Evolutionary conservation across 2,113 vertebrate genomes (phyloP).

Genomic region (Mesocricetus auratus): DNA sequence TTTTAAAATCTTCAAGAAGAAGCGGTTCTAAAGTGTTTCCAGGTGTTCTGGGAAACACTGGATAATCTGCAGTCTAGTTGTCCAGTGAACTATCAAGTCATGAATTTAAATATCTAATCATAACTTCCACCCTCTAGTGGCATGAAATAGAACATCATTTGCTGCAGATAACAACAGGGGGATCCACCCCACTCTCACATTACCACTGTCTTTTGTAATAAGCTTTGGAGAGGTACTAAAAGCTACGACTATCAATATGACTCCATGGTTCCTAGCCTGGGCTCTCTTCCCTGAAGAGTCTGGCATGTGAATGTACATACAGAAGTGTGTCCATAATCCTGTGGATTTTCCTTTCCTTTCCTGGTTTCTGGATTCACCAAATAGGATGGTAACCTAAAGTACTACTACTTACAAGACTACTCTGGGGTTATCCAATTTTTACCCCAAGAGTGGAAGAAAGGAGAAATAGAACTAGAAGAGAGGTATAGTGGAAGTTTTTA

Average conservation of each 20-base stretch:
- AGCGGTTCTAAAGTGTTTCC: conserved; percentile 22
- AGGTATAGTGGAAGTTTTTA: neutral
- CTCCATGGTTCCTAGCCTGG: neutral
- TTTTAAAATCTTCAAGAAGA: conserved; percentile 37
- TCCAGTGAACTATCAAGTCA: conserved; percentile 10
- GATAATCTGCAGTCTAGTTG: neutral
- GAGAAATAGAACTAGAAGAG: conserved; percentile 12
- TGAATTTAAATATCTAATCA: neutral
- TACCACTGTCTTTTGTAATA: neutral
- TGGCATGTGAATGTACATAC: neutral
- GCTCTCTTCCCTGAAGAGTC: neutral
- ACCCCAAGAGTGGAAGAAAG: neutral
- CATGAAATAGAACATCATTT: neutral
- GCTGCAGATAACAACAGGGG: neutral
- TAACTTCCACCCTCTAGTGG: conserved; percentile 77
- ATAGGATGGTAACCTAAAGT: neutral
- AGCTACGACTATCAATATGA: neutral
- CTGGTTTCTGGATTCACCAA: neutral
- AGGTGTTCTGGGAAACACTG: conserved; percentile 33
- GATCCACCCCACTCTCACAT: neutral
- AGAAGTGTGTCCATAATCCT: neutral
- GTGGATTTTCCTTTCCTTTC: conserved; percentile 17
- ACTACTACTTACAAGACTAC: neutral
- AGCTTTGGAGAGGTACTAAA: conserved; percentile 10
- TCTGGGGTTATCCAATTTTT: neutral